Percentiles rank a stretch among this genome's conserved stretches.
Evolutionary conservation across 1,140 invertebrate genomes (phyloP).

Genomic region (Papilio dardanus): DNA sequence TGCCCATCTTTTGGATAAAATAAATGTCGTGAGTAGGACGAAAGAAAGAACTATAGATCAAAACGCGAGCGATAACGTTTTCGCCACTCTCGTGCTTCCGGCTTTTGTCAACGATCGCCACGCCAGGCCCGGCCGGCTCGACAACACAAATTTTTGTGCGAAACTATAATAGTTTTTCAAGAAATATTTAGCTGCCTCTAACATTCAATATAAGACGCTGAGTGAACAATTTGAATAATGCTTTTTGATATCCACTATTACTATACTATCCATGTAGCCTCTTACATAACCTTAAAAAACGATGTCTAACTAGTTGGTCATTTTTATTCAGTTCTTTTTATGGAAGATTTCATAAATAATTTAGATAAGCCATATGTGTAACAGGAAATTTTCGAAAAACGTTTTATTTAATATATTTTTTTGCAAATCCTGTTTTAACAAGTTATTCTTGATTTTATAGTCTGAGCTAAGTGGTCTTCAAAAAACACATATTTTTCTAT

Average conservation of each 20-base stretch:
- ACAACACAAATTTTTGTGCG: no score
- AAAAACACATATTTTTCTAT: no score
- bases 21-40: no score
- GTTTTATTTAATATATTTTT: background rate
- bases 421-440: background rate
- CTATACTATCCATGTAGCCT: background rate
- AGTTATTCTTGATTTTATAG: background rate
- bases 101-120: no score
- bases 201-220: background rate
- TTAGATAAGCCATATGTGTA: background rate
- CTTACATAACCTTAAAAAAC: background rate
- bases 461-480: background rate
- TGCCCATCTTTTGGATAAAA: no score
- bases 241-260: background rate
- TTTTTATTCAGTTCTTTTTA: background rate
- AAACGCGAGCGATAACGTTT: no score
- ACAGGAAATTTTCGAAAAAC: background rate
- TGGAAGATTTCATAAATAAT: background rate
- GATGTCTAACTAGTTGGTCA: background rate
- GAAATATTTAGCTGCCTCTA: no score
- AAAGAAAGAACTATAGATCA: no score
- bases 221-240: background rate
- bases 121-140: no score
- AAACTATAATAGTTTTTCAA: no score
- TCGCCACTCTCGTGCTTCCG: no score